Evolutionary conservation across 2,113 vertebrate genomes (phyloP).

Genomic region (Penelope pileata): DNA sequence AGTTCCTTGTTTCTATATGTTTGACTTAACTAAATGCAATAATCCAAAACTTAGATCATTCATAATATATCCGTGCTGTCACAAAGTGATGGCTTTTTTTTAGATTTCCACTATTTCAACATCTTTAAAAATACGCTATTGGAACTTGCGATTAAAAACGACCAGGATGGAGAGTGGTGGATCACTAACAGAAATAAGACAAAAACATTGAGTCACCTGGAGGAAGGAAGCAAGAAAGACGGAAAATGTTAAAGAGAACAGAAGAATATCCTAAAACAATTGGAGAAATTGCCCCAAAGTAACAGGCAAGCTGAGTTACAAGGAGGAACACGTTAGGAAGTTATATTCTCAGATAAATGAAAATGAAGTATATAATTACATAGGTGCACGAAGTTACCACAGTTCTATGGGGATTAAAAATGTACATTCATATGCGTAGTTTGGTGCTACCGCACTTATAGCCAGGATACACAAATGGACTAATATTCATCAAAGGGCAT

Average conservation of each 20-base stretch:
- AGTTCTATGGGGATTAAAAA: background rate
- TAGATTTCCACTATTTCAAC: background rate
- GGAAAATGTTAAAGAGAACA: background rate
- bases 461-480: background rate
- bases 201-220: background rate
- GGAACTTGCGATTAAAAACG: background rate
- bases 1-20: background rate
- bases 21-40: background rate
- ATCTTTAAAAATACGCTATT: background rate
- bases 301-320: background rate
- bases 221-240: background rate
- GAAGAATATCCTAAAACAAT: background rate
- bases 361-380: background rate
- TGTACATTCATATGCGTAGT: rapidly evolving
- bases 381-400: background rate
- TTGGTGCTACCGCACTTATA: background rate
- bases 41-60: background rate
- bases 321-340: background rate
- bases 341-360: background rate
- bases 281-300: background rate
- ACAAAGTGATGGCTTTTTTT: background rate
- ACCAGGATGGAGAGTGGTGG: background rate
- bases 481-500: background rate
- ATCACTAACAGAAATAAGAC: background rate
- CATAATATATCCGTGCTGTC: background rate